A percentile compares a stretch with the other conserved stretches of the same genome.
These are phyloP conservation scores for Hydropsyche tenuis DNA, from an alignment of 1,140 invertebrate genomes.

Conservation along the genomic window DNA sequence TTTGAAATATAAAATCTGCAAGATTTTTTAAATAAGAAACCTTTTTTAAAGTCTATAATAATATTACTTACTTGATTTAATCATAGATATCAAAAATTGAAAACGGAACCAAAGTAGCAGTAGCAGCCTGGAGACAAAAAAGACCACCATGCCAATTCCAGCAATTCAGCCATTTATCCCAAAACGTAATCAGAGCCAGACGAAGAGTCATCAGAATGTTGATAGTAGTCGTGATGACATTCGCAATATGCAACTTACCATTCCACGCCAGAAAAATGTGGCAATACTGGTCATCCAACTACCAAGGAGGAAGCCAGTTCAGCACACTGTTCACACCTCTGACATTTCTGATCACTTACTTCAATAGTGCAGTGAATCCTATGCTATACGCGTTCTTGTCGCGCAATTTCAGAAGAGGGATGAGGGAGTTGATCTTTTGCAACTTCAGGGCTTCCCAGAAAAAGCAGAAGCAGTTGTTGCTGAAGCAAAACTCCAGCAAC, in stretches of 20 bases:
- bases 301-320: constrained; percentile 70
- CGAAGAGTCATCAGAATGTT: constrained; percentile 79
- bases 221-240: constrained; percentile 80
- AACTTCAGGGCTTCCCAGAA: constrained; percentile 55
- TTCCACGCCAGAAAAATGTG: constrained; percentile 84
- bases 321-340: constrained; percentile 80
- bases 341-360: constrained; percentile 81
- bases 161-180: constrained; percentile 69
- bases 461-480: constrained; percentile 58
- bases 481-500: constrained; percentile 55
- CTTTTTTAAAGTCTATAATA: not conserved
- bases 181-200: constrained; percentile 73
- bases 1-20: too few relatives aligned
- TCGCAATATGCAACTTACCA: constrained; percentile 84
- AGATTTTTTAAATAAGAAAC: too few relatives aligned
- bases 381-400: constrained; percentile 85
- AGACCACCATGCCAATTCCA: constrained; percentile 48
- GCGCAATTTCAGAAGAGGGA: constrained; percentile 75
- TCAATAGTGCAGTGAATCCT: constrained; percentile 85
- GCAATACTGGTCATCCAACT: constrained; percentile 71
- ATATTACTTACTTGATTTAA: too few relatives aligned
- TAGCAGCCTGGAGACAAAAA: constrained; percentile 52
- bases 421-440: constrained; percentile 72
- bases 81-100: constrained; percentile 23
- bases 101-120: constrained; percentile 25